Percentiles rank a stretch among this genome's conserved stretches.
These are phyloP conservation scores for Sebastiscus tertius DNA, from an alignment of 2,797 vertebrate genomes.

Conservation along the genomic window DNA sequence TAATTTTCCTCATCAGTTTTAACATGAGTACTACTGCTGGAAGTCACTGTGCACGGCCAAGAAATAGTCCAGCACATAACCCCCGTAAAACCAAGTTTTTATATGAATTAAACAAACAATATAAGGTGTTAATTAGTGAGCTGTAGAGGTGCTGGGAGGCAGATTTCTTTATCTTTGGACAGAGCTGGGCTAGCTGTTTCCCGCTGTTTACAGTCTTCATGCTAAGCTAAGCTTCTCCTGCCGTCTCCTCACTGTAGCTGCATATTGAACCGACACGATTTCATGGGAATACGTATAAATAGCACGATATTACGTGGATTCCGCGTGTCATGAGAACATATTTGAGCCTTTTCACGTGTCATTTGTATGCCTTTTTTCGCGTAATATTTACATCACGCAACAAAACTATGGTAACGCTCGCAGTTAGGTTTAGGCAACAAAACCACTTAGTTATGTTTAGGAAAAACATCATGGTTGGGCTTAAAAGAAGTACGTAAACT, in stretches of 20 bases:
- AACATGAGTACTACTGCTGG: background rate
- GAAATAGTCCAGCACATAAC: background rate
- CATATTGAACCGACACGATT: background rate
- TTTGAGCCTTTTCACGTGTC: fast-evolving
- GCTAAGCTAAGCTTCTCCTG: background rate
- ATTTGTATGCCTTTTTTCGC: too few relatives aligned
- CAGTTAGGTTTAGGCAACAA: background rate
- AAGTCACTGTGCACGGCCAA: background rate
- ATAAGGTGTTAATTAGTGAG: background rate
- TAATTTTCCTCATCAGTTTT: background rate
- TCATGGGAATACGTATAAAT: too few relatives aligned
- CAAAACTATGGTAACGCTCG: too few relatives aligned
- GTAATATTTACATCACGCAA: too few relatives aligned
- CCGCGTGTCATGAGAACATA: background rate
- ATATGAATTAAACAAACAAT: background rate
- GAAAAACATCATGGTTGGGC: too few relatives aligned
- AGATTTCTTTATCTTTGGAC: background rate
- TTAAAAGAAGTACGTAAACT: too few relatives aligned
- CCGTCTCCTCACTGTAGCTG: background rate
- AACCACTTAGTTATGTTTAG: too few relatives aligned
- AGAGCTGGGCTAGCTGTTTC: background rate
- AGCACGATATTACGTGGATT: too few relatives aligned
- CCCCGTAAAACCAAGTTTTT: background rate
- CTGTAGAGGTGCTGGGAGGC: background rate
- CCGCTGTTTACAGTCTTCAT: background rate